Evolutionary conservation across 2,888 invertebrate species (phyloP).

Genomic region (Frankliniella intonsa): DNA sequence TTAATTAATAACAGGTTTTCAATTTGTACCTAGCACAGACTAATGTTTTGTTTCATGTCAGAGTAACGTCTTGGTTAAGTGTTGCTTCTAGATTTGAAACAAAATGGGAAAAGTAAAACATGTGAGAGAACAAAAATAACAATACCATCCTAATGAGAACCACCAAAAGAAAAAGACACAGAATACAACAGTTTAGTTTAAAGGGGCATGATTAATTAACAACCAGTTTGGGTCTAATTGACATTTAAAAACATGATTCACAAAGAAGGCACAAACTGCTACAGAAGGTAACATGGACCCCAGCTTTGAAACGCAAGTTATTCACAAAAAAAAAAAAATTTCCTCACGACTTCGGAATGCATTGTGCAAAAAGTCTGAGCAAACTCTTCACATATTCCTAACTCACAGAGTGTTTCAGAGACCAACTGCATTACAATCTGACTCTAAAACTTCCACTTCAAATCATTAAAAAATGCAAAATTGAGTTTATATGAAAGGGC

Average conservation of each 20-base stretch:
- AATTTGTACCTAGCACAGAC: too few species aligned
- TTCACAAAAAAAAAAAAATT: background rate
- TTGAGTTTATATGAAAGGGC: background rate
- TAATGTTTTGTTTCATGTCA: too few species aligned
- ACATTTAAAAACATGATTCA: conserved; percentile 6
- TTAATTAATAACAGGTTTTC: too few species aligned
- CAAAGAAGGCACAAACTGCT: conserved; percentile 15
- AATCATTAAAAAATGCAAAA: background rate
- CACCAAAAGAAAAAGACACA: background rate
- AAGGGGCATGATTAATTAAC: background rate
- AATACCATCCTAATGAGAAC: background rate
- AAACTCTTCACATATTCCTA: background rate
- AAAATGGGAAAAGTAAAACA: background rate
- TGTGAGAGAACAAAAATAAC: background rate
- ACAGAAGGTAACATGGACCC: background rate
- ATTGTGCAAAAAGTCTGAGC: background rate
- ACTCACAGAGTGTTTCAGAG: background rate
- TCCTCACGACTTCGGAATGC: background rate
- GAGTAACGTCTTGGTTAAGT: background rate
- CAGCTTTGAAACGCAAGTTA: background rate
- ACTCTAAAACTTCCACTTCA: background rate
- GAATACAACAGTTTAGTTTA: background rate
- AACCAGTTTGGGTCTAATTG: background rate
- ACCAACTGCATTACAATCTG: too few species aligned
- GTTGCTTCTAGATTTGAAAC: background rate